Base-by-base conservation (phyloP, 2,113 vertebrate species). In the Osmerus eperlanus region DNA sequence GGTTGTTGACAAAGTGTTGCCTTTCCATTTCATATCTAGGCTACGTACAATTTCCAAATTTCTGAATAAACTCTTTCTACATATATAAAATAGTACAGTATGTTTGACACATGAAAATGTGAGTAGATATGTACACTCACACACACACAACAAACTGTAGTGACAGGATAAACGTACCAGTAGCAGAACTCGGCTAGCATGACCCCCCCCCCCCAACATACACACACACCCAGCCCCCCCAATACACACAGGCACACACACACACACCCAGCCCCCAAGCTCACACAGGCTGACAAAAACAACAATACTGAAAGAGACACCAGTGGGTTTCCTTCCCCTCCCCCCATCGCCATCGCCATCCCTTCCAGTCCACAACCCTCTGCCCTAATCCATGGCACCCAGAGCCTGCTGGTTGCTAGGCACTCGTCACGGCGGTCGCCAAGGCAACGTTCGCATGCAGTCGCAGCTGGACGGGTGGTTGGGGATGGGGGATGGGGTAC, bases 401-500 rank as follows among this genome's bases (percentile, higher is more conserved):
- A 73, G 32, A 80, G 79, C 68, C 72, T 79, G 75, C 29, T 84
- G 85, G 87, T 91, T 91, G 88, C 89, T 89, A 89, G 86, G 90
- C 89, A 89, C 87, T 70, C 87, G 70, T 79, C 73, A 84, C 81
- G 81, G 84, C 77, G 72, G 88, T 89, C 88, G 82, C 88, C 84
- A 88, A 85, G 88, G 89, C 86, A 90, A 88, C 85, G 81, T 79
- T 83, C 83, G 81, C 82, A 85, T 86, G 82, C 80, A 85, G 86
- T 84, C 75, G 83, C 84, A 87, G 84, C 61, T 52, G 25, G 52
- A 51, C 52, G 58, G 59, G 84, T 84, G 87, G 87, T 86, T 87
- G 81, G 87, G 87, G 84, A 54, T 71, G 84, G 59, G 60, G 58
- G 59, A 84, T 84, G 87, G 87, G 87, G 88, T 47, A 47, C 7